Evolutionary conservation across 2,797 vertebrate species (phyloP).

Genomic region (Poeciliopsis presidionis): DNA sequence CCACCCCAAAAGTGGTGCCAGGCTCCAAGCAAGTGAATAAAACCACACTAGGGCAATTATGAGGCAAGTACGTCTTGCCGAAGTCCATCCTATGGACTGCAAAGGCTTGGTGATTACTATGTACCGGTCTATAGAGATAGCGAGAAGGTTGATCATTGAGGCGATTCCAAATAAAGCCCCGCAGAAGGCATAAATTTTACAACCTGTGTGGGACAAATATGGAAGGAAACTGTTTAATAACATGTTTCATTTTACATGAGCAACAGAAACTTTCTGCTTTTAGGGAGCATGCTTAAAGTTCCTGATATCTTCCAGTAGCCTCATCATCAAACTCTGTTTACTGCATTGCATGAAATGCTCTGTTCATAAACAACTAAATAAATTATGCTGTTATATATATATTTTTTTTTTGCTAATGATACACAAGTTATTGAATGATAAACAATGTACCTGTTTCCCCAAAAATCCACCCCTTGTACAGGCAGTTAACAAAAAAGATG

Average conservation of each 20-base stretch:
- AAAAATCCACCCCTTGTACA: slow-evolving; percentile 93
- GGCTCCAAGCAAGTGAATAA: slow-evolving; percentile 92
- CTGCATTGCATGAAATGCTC: not conserved
- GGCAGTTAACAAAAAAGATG: slow-evolving; percentile 90
- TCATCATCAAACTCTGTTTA: not conserved
- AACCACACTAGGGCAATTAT: slow-evolving; percentile 88
- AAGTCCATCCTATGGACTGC: slow-evolving; percentile 84
- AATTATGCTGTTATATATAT: not conserved
- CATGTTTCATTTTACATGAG: not conserved
- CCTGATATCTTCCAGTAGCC: not conserved
- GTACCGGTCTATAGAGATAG: slow-evolving; percentile 92
- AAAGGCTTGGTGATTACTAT: slow-evolving; percentile 93
- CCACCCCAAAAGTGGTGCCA: slow-evolving; percentile 95
- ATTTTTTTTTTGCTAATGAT: not conserved
- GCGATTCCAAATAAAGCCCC: slow-evolving; percentile 93
- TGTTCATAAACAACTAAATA: not conserved
- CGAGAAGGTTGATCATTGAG: slow-evolving; percentile 94
- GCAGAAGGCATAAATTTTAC: slow-evolving; percentile 94
- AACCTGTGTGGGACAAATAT: slow-evolving; percentile 63
- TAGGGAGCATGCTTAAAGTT: not conserved
- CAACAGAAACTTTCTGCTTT: not conserved
- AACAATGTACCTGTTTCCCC: slow-evolving; percentile 86
- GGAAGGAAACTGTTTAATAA: not conserved
- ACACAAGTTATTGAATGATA: not conserved
- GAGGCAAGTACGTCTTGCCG: slow-evolving; percentile 83